phyloP scores from a whole-genome alignment of 1,140 invertebrate species.

The Sitobion miscanthi region DNA sequence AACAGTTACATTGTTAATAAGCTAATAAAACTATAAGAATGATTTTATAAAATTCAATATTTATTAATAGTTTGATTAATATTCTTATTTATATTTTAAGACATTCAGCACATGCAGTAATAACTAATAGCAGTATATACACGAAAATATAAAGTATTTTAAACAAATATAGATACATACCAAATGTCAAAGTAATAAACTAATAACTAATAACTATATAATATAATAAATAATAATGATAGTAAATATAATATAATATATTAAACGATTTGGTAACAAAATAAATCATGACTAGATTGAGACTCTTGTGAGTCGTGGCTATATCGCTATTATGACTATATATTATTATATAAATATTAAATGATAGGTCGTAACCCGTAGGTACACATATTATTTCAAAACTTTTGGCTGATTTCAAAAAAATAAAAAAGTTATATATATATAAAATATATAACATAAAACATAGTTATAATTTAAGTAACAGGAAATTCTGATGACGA shows the following conservation, averaged over 20 bases:
- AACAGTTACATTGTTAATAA: neutral
- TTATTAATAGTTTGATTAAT: neutral
- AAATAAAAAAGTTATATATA: neutral
- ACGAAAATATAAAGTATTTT: neutral
- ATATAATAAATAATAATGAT: constrained; percentile 1
- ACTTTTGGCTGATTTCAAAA: neutral
- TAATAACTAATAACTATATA: neutral
- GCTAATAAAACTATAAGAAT: neutral
- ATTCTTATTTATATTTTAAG: neutral
- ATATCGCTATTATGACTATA: neutral
- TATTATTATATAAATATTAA: neutral
- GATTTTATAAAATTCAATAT: neutral
- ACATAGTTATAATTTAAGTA: no score
- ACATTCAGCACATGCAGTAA: neutral
- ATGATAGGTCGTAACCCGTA: neutral
- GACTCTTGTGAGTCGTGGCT: neutral
- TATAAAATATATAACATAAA: neutral
- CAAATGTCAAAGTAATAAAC: neutral
- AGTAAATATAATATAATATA: neutral
- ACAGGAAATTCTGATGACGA: no score
- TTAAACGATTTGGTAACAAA: constrained; percentile 31
- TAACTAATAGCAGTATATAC: neutral
- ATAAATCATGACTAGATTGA: constrained; percentile 14
- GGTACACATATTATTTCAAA: neutral
- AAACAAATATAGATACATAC: neutral